Conservation (phyloP, 35 echinoderm and acorn worm genomes). For the Acanthaster planci region DNA sequence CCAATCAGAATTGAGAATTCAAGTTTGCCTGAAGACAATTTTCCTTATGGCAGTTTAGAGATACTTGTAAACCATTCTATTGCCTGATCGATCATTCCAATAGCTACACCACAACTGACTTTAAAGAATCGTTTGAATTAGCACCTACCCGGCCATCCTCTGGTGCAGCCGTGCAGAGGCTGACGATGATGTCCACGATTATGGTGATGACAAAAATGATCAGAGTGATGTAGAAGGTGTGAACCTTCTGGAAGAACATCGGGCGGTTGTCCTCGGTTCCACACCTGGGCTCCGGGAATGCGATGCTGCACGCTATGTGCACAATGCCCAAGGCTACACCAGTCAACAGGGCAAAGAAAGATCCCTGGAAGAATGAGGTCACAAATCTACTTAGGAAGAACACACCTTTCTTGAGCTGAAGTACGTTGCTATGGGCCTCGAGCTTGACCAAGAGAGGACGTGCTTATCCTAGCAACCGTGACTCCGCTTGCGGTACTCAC, state of each 20-base stretch:
- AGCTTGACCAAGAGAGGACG: too few relatives aligned
- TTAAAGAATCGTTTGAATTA: not conserved
- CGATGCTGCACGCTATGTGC: slow-evolving; percentile 2
- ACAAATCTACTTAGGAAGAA: too few relatives aligned
- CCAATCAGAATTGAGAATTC: too few relatives aligned
- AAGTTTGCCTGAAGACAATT: too few relatives aligned
- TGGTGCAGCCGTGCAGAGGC: slow-evolving; percentile 4
- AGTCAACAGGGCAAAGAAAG: slow-evolving; percentile 7
- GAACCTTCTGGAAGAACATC: not conserved
- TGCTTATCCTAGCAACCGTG: too few relatives aligned
- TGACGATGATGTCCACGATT: not conserved
- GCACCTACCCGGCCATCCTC: not conserved
- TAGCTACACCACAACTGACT: too few relatives aligned
- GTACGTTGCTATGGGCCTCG: too few relatives aligned
- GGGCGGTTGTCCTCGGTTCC: not conserved
- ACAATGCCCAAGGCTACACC: not conserved
- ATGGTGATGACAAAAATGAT: not conserved
- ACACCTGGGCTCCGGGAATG: not conserved
- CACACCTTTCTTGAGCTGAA: too few relatives aligned
- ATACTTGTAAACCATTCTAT: too few relatives aligned
- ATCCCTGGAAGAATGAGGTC: not conserved
- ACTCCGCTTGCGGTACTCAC: too few relatives aligned
- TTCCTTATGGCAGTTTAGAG: too few relatives aligned
- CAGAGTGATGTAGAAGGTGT: slow-evolving; percentile 15
- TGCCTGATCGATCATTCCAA: too few relatives aligned